Percentiles rank a stretch among this genome's conserved stretches.
phyloP scores from a whole-genome alignment of 2,797 vertebrate species.

The Cossypha dichroa region DNA sequence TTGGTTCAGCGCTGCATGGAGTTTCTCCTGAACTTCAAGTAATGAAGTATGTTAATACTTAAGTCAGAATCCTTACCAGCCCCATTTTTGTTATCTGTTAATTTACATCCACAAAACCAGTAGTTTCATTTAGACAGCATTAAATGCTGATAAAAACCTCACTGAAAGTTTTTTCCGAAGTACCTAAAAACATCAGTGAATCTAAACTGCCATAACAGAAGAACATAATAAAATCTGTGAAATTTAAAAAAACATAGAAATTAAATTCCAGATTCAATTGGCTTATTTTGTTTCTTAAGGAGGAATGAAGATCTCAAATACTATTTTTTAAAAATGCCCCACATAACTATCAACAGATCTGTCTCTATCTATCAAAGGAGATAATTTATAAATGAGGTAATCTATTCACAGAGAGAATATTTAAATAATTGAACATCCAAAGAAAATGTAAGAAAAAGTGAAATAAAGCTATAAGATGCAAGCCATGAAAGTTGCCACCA shows the following conservation, averaged over 20 bases:
- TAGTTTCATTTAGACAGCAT: slow-evolving; percentile 3
- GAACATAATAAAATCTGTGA: not conserved
- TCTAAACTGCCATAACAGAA: not conserved
- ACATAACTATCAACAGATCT: not conserved
- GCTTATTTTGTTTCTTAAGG: slow-evolving; percentile 21
- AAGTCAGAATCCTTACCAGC: not conserved
- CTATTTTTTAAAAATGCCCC: not conserved
- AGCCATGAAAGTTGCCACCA: slow-evolving; percentile 23
- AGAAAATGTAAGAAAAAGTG: slow-evolving; percentile 42
- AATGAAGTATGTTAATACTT: not conserved
- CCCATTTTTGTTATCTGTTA: not conserved
- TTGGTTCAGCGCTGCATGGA: not conserved
- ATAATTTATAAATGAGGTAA: slow-evolving; percentile 47
- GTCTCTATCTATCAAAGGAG: slow-evolving; percentile 28
- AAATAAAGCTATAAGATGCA: slow-evolving; percentile 48
- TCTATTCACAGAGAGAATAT: slow-evolving; percentile 38
- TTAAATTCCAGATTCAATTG: slow-evolving; percentile 1
- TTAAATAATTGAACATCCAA: slow-evolving; percentile 45
- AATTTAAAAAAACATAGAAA: slow-evolving; percentile 41
- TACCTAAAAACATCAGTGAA: not conserved
- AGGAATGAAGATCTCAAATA: not conserved
- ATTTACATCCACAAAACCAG: not conserved
- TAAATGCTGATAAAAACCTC: slow-evolving; percentile 11
- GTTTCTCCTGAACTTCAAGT: not conserved
- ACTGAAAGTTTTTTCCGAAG: not conserved